Evolutionary conservation across 2,888 invertebrate genomes (phyloP), one percentile per base, ranked within the genome.

Genomic region (Zele albiditarsus): DNA sequence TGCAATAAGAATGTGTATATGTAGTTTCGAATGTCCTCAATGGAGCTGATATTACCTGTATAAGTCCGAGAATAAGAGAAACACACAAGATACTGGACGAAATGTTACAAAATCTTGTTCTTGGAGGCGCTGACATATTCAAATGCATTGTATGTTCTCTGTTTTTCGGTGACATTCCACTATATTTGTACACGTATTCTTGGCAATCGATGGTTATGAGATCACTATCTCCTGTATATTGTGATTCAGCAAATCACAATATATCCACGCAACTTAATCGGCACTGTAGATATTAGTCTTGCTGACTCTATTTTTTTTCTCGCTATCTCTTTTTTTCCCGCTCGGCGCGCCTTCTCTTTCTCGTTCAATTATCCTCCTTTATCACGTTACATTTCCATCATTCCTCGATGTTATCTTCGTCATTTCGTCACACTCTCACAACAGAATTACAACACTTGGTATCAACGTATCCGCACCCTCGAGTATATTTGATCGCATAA

Each of bases 321-420:
- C 38, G 12, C 38, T 8, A 38, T 38, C 12, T 38, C 2, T 8
- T 12, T 38, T 12, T 38, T 6, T 31, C 6, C 4, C 31, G 3
- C 4, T 31, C 31, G 3, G 4, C 31, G 6, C 38, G 12, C 12
- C 38, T 38, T 8, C 38, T 38, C 38, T 38, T 8, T 38, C 38
- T 38, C 1, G 12, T 42, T 58, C 28, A 65, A 57, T 49, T 65
- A 38, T 33, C n/a, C 23, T 28, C 33, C 42, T 62, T 67, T 63
- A 75, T 80, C 79, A 80, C 79, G 80, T 80, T 77, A 80, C 80
- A 69, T 79, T 80, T 69, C 75, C 78, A 77, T 79, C 76, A 72
- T 77, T 77, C 57, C 58, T 68, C 33, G 77, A 77, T 27, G 70
- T 76, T 25, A 79, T 73, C 62, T 77, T 79, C 80, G 77, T 77